Percentiles rank a stretch among this genome's conserved stretches.
phyloP scores from a whole-genome alignment of 2,113 vertebrate species.

The Dermatemys mawii region DNA sequence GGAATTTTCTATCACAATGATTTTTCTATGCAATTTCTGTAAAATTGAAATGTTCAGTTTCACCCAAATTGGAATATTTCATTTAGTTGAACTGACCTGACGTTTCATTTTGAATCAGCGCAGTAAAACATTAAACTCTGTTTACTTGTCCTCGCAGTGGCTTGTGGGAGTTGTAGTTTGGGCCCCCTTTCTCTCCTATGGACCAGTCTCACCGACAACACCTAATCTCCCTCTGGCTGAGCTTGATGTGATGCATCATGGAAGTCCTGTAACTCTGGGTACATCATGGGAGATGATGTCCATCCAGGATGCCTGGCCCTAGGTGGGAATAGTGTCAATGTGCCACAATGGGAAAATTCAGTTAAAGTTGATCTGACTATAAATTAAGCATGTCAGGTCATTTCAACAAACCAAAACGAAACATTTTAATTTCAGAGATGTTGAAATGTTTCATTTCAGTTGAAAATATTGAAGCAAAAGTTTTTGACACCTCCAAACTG shows the following conservation, averaged over 20 bases:
- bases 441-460: not conserved
- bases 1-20: not conserved
- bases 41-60: not conserved
- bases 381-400: not conserved
- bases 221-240: not conserved
- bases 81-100: not conserved
- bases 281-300: not conserved
- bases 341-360: not conserved
- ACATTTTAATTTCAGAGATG: not conserved
- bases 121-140: not conserved
- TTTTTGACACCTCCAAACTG: not conserved
- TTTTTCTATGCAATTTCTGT: not conserved
- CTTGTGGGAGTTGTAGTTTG: not conserved
- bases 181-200: not conserved
- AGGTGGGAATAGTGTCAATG: not conserved
- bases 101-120: not conserved
- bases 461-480: not conserved
- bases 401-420: not conserved
- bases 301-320: not conserved
- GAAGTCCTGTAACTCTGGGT: not conserved
- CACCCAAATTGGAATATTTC: not conserved
- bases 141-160: not conserved
- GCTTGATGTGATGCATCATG: not conserved
- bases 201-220: not conserved
- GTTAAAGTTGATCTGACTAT: not conserved